A percentile compares a stretch with the other conserved stretches of the same genome.
Conservation (phyloP, 1,140 invertebrate species). For the Calliphora vicina region DNA sequence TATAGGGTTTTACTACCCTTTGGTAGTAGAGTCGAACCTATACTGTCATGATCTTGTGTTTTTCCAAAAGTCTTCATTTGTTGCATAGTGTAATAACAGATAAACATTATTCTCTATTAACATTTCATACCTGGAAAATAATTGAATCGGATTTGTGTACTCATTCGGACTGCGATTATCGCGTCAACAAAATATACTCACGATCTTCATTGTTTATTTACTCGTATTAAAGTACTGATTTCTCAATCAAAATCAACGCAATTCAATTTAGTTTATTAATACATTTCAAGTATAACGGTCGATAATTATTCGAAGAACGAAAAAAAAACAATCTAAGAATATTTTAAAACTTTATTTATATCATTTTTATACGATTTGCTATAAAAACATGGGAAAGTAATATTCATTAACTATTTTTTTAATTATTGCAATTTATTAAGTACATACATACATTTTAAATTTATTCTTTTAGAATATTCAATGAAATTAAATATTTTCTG, state of each 20-base stretch:
- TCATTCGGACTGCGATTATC: too few relatives aligned
- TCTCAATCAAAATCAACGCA: neutral
- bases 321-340: neutral
- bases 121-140: too few relatives aligned
- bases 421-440: neutral
- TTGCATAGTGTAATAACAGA: too few relatives aligned
- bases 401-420: constrained; percentile 19
- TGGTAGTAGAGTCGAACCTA: too few relatives aligned
- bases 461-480: constrained; percentile 47
- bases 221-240: too few relatives aligned
- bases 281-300: neutral
- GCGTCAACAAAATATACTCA: too few relatives aligned
- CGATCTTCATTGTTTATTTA: too few relatives aligned
- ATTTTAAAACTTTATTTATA: neutral
- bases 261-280: neutral
- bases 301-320: neutral
- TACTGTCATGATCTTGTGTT: too few relatives aligned
- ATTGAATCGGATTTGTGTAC: too few relatives aligned
- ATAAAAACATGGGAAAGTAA: constrained; percentile 41
- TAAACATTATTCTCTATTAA: too few relatives aligned
- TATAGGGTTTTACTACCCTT: too few relatives aligned
- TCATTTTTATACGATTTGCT: neutral
- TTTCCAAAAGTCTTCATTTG: too few relatives aligned
- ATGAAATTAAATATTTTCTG: constrained; percentile 52
- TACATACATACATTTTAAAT: neutral